Conservation (phyloP, 2,797 vertebrate species). For the Cryptoblepharus egeriae region DNA sequence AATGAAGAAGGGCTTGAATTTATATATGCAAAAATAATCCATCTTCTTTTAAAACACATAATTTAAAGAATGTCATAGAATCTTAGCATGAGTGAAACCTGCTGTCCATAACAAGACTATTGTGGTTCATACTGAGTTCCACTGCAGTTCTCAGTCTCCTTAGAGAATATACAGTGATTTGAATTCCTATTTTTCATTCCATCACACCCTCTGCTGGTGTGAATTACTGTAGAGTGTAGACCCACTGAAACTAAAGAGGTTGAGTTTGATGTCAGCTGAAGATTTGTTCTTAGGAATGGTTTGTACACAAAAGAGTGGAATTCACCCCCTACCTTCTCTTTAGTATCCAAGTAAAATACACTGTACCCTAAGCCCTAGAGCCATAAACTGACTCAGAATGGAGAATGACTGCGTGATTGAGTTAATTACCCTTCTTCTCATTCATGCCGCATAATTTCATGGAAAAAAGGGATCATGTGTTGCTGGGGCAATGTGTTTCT, state of each 20-base stretch:
- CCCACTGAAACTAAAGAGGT: background rate
- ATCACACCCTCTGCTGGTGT: background rate
- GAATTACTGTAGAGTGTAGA: background rate
- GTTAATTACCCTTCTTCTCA: fast-evolving
- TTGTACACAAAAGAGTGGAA: background rate
- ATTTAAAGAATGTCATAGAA: slow-evolving; percentile 9
- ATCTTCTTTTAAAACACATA: background rate
- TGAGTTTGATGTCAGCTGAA: background rate
- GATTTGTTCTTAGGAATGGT: slow-evolving; percentile 15
- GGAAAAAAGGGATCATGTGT: slow-evolving; percentile 4
- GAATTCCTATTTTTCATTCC: background rate
- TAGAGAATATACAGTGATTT: background rate
- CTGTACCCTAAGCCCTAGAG: slow-evolving; percentile 26
- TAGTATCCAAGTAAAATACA: slow-evolving; percentile 33
- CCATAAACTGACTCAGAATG: slow-evolving; percentile 31
- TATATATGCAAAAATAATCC: background rate
- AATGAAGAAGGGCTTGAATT: background rate
- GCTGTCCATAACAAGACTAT: slow-evolving; percentile 41
- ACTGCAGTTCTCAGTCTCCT: background rate
- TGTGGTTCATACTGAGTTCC: slow-evolving; percentile 47
- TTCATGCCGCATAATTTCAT: background rate
- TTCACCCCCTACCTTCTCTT: slow-evolving; percentile 14
- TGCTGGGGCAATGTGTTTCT: slow-evolving; percentile 29
- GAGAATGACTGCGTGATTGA: slow-evolving; percentile 2
- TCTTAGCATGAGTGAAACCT: slow-evolving; percentile 37